Evolutionary conservation across 1,140 invertebrate genomes (phyloP), one percentile per base, ranked within the genome.

Genomic region (Sinonovacula constricta): DNA sequence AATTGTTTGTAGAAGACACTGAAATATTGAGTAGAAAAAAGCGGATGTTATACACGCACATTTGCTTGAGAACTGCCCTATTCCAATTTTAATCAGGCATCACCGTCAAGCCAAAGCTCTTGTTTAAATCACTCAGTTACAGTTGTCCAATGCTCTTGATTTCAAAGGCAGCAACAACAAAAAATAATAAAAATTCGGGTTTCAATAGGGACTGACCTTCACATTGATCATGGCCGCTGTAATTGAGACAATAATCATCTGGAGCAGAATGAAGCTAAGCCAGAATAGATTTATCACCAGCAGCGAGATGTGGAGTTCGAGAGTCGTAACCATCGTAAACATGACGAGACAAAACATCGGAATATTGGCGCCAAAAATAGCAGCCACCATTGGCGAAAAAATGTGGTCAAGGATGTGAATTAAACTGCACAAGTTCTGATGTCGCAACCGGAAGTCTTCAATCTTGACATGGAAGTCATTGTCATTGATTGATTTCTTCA

Each of bases 221-320:
- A 39, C 1, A 39, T 33, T 36, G 12, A 66, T n/a, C 62, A 18
- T 39, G 28, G 62, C 62, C 4, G 62, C 62, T 22, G 36, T 34
- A 18, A 34, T n/a, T 1, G 62, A 65, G 3, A 65, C 33, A 15
- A 65, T 30, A 12, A 31, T 15, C 62, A 65, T 30, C 28, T 65
- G 62, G 28, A 34, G 26, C 31, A 65, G 26, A 14, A 65, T 30
- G 31, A 65, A 65, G 33, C 28, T 65, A 4, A 65, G 10, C 62
- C 62, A 65, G 62, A 65, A 65, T 15, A 65, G 18, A 33, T 65
- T 65, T 12, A 65, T 65, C 26, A 65, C n/a, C 62, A 65, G 22
- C 2, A 65, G 18, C 1, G 62, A 65, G 12, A 65, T 22, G 62
- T 65, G 62, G 36, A 65, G 31, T 14, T 65, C 18, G 28, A 65